Base-by-base conservation (phyloP, 2,888 invertebrate genomes). In the Drosophila peninsularis region DNA sequence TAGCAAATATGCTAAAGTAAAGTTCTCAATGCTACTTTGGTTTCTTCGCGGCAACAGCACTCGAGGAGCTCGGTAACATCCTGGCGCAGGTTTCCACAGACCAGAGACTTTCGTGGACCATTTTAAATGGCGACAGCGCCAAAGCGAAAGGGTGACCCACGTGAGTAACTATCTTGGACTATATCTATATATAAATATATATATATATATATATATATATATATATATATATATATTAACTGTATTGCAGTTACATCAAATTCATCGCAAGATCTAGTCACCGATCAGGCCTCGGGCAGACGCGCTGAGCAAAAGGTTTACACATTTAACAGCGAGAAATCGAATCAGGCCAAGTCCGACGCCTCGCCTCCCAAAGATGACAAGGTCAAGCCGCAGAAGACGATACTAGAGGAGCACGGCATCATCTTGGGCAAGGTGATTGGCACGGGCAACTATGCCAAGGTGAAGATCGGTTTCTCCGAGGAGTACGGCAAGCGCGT, bases 391-490 rank as follows among this genome's bases (percentile, higher is more conserved):
- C 86, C 78, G 7, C 90, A 90, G 32, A 92, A 91, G 77, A 95
- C 96, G n/a, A 95, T 96, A 50, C 93, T 97, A 37, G 96, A 96
- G 92, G 94, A 95, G 30, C 96, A 96, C 91, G 96, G 96, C 71
- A 96, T 96, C 83, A 93, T 93, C 57, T 92, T 96, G 61, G 96
- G 96, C 19, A 95, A 95, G 90, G 95, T 95, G 6, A 96, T 97
- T 78, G 96, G 96, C 6, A 94, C 95, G n/a, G 97, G 97, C 21
- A 96, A 96, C 41, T 97, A 96, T 92, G 96, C 96, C 45, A 96
- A 96, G 55, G 96, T 97, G 11, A 96, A 96, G 94, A 94, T 96
- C 78, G 96, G 96, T 11, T 94, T 94, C 80, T 96, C 96, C 66
- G 94, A 95, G 78, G 94, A 95, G 75, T 95, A 96, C 88, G 94